Percentiles rank a stretch among this genome's conserved stretches.
These are phyloP conservation scores for Isoperla grammatica DNA, from an alignment of 2,888 invertebrate species.

Conservation along the genomic window DNA sequence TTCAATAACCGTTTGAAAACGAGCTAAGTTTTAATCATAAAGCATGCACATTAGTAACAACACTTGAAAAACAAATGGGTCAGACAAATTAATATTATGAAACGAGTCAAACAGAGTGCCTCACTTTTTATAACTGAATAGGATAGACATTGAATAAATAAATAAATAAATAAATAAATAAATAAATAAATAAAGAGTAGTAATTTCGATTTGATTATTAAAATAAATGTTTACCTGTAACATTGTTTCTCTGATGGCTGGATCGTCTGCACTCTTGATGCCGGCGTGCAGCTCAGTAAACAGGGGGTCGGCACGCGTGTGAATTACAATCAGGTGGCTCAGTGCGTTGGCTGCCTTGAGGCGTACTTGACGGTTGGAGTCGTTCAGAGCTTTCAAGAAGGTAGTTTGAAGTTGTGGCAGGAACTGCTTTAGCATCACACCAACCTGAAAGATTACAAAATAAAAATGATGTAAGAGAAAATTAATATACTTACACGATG, in stretches of 20 bases:
- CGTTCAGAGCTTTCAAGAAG: conserved; percentile 91
- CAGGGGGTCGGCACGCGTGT: conserved; percentile 90
- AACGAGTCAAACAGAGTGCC: too few species aligned
- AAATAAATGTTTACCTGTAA: conserved; percentile 61
- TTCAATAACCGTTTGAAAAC: too few species aligned
- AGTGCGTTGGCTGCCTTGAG: conserved; percentile 86
- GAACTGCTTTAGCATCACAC: conserved; percentile 93
- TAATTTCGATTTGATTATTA: too few species aligned
- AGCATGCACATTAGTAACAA: too few species aligned
- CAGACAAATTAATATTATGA: too few species aligned
- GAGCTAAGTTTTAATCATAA: too few species aligned
- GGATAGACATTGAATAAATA: too few species aligned
- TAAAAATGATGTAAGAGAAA: background rate
- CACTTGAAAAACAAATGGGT: too few species aligned
- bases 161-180: too few species aligned
- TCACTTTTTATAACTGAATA: too few species aligned
- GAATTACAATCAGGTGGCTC: conserved; percentile 82
- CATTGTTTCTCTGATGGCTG: conserved; percentile 83
- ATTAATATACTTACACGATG: background rate
- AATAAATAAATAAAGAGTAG: too few species aligned
- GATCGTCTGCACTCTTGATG: conserved; percentile 78
- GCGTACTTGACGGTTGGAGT: conserved; percentile 80
- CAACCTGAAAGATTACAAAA: conserved; percentile 58
- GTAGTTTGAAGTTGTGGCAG: conserved; percentile 98
- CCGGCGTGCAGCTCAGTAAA: conserved; percentile 87